Percentiles rank a stretch among this genome's conserved stretches.
Evolutionary conservation across 2,797 vertebrate species (phyloP).

Genomic region (Bradypus variegatus): DNA sequence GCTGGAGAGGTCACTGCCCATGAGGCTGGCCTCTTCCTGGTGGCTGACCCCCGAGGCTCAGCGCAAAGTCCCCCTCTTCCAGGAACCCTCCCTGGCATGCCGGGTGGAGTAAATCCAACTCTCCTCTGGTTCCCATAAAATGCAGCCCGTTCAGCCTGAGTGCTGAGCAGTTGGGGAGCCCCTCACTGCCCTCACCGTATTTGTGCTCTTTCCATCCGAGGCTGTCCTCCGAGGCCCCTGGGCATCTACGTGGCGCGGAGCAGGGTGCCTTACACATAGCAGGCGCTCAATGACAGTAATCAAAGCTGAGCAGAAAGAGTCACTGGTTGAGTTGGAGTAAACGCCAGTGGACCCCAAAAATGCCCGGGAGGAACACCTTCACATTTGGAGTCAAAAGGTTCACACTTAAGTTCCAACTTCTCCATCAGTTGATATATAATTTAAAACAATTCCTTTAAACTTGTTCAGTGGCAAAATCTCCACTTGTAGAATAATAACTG

Average conservation of each 20-base stretch:
- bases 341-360: background rate
- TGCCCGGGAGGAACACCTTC: background rate
- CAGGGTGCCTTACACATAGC: background rate
- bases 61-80: background rate
- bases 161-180: background rate
- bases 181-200: background rate
- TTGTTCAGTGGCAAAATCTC: background rate
- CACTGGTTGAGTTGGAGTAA: background rate
- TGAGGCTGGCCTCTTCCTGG: background rate
- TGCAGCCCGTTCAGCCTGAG: background rate
- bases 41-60: background rate
- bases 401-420: background rate
- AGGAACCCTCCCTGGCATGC: too few relatives aligned
- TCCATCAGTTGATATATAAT: background rate
- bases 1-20: too few relatives aligned
- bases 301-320: background rate
- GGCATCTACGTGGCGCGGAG: background rate
- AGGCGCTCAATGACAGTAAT: background rate
- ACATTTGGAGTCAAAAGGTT: background rate
- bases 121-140: background rate
- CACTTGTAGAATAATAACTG: background rate
- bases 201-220: background rate
- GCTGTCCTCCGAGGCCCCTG: background rate
- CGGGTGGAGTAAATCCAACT: background rate
- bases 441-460: background rate